phyloP scores from a whole-genome alignment of 1,140 invertebrate species.

The Uloborus diversus region DNA sequence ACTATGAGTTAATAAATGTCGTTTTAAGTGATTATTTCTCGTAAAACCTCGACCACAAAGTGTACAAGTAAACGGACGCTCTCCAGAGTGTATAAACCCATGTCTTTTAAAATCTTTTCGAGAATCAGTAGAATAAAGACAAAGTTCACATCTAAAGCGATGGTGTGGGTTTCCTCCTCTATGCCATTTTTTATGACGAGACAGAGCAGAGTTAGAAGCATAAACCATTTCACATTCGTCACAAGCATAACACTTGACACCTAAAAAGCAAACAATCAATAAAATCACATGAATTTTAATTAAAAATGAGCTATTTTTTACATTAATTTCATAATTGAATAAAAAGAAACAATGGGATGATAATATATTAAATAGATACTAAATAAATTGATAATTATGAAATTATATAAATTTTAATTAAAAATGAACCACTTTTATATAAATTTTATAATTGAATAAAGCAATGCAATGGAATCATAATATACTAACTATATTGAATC shows the following conservation, averaged over 20 bases:
- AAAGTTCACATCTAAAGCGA: conserved; percentile 35
- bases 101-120: conserved; percentile 43
- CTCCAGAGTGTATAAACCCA: conserved; percentile 41
- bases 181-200: conserved; percentile 50
- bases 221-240: conserved; percentile 51
- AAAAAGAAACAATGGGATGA: too few relatives aligned
- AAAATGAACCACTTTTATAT: too few relatives aligned
- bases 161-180: conserved; percentile 40
- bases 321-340: too few relatives aligned
- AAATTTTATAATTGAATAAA: too few relatives aligned
- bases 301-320: too few relatives aligned
- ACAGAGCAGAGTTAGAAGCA: conserved; percentile 44
- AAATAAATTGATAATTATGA: too few relatives aligned
- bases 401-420: too few relatives aligned
- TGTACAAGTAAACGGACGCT: conserved; percentile 39
- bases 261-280: background rate
- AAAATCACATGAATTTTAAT: background rate
- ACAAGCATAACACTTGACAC: conserved; percentile 37
- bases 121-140: conserved; percentile 37
- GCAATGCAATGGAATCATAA: too few relatives aligned
- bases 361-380: too few relatives aligned
- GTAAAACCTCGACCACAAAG: conserved; percentile 42
- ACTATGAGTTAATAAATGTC: conserved; percentile 38
- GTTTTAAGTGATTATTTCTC: conserved; percentile 44
- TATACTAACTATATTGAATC: too few relatives aligned